phyloP scores from a whole-genome alignment of 2,113 vertebrate genomes.

The Lethenteron camtschaticum region DNA sequence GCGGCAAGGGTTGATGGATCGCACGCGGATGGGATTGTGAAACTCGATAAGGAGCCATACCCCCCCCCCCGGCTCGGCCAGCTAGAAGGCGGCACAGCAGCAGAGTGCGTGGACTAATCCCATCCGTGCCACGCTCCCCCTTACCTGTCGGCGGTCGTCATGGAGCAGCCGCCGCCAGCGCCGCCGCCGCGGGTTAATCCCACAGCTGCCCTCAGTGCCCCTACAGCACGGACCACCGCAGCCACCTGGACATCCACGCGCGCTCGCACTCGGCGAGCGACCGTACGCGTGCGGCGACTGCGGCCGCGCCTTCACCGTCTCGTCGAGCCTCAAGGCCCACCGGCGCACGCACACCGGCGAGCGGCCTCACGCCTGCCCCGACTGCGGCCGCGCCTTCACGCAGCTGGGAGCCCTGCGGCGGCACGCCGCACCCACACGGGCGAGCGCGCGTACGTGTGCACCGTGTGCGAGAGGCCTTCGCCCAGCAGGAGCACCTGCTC shows the following conservation, averaged over 20 bases:
- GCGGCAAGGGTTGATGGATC: no score
- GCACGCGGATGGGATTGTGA: no score
- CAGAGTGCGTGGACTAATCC: no score
- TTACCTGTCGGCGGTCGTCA: no score
- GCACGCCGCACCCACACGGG: constrained; percentile 25
- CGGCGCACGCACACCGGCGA: not conserved
- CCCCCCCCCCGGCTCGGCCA: no score
- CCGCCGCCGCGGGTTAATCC: no score
- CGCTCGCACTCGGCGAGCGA: constrained; percentile 43
- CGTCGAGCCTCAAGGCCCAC: not conserved
- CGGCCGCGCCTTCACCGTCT: not conserved
- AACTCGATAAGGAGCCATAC: no score
- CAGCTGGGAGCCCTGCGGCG: constrained; percentile 62
- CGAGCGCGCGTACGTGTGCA: constrained; percentile 1
- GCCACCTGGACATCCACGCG: constrained; percentile 28
- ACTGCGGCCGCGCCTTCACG: constrained; percentile 11
- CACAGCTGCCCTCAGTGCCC: no score
- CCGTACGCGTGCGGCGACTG: constrained; percentile 43
- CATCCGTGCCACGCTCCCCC: no score
- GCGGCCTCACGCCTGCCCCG: not conserved
- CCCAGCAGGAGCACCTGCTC: constrained; percentile 8
- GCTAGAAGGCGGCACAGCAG: no score
- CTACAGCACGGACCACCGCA: no score
- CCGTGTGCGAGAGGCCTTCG: not conserved
- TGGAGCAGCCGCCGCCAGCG: no score